Percentiles rank a stretch among this genome's conserved stretches.
Evolutionary conservation across 2,113 vertebrate species (phyloP).

Genomic region (Tragelaphus strepsiceros): DNA sequence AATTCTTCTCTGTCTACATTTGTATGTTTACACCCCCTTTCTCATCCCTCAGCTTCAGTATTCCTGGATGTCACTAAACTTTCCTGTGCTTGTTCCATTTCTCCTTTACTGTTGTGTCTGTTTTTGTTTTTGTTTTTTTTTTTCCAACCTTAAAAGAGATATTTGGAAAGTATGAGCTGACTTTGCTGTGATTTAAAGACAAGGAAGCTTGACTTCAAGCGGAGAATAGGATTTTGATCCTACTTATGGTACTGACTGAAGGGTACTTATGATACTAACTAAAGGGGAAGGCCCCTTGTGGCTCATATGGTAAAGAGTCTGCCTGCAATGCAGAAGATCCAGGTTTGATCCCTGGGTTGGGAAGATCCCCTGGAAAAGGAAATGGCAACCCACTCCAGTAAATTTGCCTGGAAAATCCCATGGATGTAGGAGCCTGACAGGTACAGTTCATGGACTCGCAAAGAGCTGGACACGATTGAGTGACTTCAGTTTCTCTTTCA

Average conservation of each 20-base stretch:
- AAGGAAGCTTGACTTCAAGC: not conserved
- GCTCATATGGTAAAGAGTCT: not conserved
- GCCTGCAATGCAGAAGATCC: not conserved
- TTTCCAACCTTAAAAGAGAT: not conserved
- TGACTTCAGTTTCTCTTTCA: not conserved
- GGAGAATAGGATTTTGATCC: not conserved
- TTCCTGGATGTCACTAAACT: not conserved
- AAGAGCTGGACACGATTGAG: rapidly evolving
- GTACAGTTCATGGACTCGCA: not conserved
- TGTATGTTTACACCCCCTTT: not conserved
- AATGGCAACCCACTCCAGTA: not conserved
- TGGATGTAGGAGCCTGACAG: not conserved
- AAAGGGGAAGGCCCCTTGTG: not conserved
- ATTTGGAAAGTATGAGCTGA: not conserved
- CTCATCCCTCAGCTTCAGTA: not conserved
- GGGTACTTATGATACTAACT: not conserved
- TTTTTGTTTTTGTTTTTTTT: not conserved
- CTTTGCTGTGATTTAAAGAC: not conserved
- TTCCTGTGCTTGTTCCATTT: not conserved
- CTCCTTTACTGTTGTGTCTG: not conserved
- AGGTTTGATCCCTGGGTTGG: not conserved
- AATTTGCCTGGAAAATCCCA: not conserved
- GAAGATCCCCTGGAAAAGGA: not conserved
- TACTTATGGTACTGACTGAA: not conserved
- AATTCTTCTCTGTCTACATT: not conserved